A percentile compares a stretch with the other conserved stretches of the same genome.
phyloP scores from a whole-genome alignment of 2,797 vertebrate species.

The Darevskia mixta region DNA sequence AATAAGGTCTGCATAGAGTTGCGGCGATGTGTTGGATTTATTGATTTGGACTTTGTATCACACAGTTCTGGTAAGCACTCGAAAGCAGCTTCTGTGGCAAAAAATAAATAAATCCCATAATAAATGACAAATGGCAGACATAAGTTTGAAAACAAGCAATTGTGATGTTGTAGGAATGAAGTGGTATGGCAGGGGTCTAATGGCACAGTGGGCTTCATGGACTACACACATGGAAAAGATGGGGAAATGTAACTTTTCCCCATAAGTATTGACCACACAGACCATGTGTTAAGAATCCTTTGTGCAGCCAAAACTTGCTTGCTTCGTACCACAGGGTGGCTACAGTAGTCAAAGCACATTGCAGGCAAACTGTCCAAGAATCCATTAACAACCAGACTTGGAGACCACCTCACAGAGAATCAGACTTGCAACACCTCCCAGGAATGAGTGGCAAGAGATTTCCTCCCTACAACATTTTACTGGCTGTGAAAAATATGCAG shows the following conservation, averaged over 20 bases:
- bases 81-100: background rate
- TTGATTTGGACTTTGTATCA: background rate
- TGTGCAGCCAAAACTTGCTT: background rate
- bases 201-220: background rate
- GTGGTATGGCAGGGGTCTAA: background rate
- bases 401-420: background rate
- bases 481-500: background rate
- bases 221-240: background rate
- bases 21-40: background rate
- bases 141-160: conserved; percentile 1
- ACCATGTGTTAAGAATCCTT: background rate
- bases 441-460: background rate
- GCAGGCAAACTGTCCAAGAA: too few relatives aligned
- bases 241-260: background rate
- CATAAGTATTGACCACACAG: background rate
- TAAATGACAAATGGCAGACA: background rate
- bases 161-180: background rate
- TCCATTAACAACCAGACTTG: background rate
- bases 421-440: background rate
- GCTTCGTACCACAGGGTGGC: background rate
- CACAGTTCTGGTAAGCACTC: background rate
- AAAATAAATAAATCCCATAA: background rate
- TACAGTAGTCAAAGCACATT: background rate
- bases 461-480: background rate
- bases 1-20: background rate